Percentiles rank a stretch among this genome's conserved stretches.
Conservation (phyloP, 2,113 vertebrate species). For the Raja brachyura region DNA sequence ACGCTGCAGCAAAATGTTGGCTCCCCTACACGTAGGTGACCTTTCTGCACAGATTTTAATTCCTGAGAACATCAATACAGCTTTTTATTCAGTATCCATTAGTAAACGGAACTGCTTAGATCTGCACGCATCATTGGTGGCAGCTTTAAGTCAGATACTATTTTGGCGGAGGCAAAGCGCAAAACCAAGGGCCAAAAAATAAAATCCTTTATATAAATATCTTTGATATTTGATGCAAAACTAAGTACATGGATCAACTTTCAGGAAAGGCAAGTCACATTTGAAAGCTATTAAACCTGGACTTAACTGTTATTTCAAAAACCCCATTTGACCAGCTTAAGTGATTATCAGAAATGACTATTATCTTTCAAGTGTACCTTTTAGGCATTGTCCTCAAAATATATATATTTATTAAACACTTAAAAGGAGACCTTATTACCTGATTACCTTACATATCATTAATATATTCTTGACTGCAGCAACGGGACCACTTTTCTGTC, state of each 20-base stretch:
- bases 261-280: not conserved
- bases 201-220: not conserved
- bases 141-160: not conserved
- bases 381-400: not conserved
- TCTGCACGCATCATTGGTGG: not conserved
- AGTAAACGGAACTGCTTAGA: not conserved
- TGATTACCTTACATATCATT: not conserved
- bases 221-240: conserved; percentile 20
- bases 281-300: not conserved
- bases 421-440: not conserved
- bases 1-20: no score
- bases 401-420: not conserved
- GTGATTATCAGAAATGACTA: not conserved
- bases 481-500: not conserved
- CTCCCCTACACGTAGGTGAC: no score
- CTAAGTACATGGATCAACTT: not conserved
- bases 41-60: no score
- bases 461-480: not conserved
- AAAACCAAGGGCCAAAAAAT: not conserved
- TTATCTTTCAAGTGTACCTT: not conserved
- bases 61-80: no score
- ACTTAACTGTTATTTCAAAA: conserved; percentile 11
- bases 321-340: not conserved
- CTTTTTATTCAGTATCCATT: not conserved
- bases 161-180: not conserved